Base-by-base conservation (phyloP, 2,888 invertebrate species). In the Ochropleura plecta region DNA sequence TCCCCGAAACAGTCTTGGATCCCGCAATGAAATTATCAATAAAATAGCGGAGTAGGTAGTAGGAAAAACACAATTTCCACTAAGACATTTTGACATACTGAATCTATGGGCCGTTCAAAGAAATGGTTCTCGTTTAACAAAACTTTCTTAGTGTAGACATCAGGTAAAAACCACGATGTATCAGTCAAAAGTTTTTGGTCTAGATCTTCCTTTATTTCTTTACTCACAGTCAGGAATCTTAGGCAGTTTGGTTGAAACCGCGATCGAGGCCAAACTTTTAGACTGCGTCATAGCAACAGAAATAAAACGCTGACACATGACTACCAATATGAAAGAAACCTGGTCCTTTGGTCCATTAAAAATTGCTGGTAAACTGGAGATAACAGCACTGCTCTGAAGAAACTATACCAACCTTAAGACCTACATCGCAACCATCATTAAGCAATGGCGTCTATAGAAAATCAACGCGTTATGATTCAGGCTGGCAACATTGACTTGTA, bases 381-480 rank as follows among this genome's bases (percentile, higher is more conserved):
- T 67, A 62, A 12, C 57, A n/a, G 30, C 14, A 53, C 1, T 3
- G 6, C 30, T 78, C 57, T 73, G 79, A 49, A 48, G 59, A 73
- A 73, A 79, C 79, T 64, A 14, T 64, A 79, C 5, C 64, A 73
- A 49, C 73, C 46, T 67, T 67, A 78, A 79, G 78, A 79, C 78
- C 74, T 72, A 82, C 68, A 71, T 78, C 57, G 49, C 48, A 68
- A 83, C 70, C 76, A 79, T 83, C 85, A 83, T 88, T 87, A 82
- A 73, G 78, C 76, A 81, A 79, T 79, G 78, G 80, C 62, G 78
- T 81, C 86, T 88, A 85, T 89, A 88, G 88, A 89, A 90, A 89
- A 89, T 89, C 88, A 88, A 79, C 86, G 88, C 59, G 86, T 79
- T 86, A 79, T 79, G 86, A 85, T 84, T 86, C 76, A 80, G 64